phyloP scores from a whole-genome alignment of 1,140 invertebrate species.

The Monomorium pharaonis region DNA sequence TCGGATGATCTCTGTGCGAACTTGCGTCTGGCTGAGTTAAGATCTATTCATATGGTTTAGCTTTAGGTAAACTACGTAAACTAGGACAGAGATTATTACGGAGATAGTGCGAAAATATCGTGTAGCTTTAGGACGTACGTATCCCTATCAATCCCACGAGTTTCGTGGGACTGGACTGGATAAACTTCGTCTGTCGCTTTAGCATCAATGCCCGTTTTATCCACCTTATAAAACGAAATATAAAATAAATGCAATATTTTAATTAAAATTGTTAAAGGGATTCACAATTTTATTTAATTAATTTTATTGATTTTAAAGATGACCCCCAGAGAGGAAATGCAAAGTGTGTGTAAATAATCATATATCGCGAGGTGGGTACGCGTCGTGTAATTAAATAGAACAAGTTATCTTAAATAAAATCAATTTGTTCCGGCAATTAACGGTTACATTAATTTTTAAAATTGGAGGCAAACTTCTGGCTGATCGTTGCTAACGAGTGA shows the following conservation, averaged over 20 bases:
- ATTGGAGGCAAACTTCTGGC: neutral
- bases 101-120: conserved; percentile 11
- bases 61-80: conserved; percentile 27
- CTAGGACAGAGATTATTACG: conserved; percentile 1
- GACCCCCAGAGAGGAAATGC: too few species aligned
- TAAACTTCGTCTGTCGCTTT: neutral
- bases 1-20: conserved; percentile 34
- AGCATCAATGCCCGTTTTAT: neutral
- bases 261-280: neutral
- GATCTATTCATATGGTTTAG: conserved; percentile 52
- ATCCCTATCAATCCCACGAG: neutral
- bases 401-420: neutral
- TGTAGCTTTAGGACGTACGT: neutral
- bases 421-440: neutral
- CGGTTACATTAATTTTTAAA: neutral
- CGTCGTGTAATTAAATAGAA: neutral
- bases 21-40: conserved; percentile 38
- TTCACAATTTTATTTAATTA: neutral
- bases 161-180: neutral
- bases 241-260: neutral
- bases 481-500: neutral
- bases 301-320: neutral
- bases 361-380: neutral
- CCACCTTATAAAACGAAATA: neutral
- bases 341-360: neutral